Percentiles rank a stretch among this genome's conserved stretches.
Evolutionary conservation across 2,888 invertebrate species (phyloP).

Genomic region (Limnephilus lunatus): DNA sequence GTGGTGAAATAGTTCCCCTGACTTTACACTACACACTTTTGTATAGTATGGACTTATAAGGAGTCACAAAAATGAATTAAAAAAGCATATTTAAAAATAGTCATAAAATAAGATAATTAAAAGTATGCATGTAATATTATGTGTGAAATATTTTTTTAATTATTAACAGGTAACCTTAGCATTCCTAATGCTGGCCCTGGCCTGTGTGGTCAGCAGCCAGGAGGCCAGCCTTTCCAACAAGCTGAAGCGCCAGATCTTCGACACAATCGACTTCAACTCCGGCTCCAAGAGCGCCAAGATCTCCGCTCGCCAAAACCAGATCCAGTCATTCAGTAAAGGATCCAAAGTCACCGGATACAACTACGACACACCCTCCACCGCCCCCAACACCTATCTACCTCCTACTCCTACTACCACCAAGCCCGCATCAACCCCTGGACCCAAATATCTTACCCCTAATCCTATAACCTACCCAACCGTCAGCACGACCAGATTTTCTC

Average conservation of each 20-base stretch:
- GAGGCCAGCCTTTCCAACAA: background rate
- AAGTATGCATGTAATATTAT: too few species aligned
- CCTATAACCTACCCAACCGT: background rate
- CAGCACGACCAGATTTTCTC: constrained; percentile 8
- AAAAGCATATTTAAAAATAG: too few species aligned
- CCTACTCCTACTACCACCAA: background rate
- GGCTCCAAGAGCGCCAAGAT: constrained; percentile 24
- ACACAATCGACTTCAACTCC: constrained; percentile 46
- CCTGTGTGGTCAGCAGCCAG: constrained; percentile 8
- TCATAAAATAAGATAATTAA: too few species aligned
- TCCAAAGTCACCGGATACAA: background rate
- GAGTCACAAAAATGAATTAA: too few species aligned
- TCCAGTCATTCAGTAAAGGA: background rate
- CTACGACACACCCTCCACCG: background rate
- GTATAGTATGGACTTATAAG: too few species aligned
- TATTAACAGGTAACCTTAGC: constrained; percentile 32
- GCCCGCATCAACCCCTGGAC: constrained; percentile 38
- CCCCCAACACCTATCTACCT: background rate
- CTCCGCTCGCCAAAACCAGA: constrained; percentile 7
- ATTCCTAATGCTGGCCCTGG: constrained; percentile 20
- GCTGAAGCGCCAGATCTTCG: constrained; percentile 47
- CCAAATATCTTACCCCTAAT: constrained; percentile 32
- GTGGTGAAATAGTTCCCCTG: too few species aligned
- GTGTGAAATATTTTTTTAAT: background rate
- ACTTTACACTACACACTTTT: too few species aligned